phyloP scores from a whole-genome alignment of 2,113 vertebrate species.

The Sclerurus mexicanus region DNA sequence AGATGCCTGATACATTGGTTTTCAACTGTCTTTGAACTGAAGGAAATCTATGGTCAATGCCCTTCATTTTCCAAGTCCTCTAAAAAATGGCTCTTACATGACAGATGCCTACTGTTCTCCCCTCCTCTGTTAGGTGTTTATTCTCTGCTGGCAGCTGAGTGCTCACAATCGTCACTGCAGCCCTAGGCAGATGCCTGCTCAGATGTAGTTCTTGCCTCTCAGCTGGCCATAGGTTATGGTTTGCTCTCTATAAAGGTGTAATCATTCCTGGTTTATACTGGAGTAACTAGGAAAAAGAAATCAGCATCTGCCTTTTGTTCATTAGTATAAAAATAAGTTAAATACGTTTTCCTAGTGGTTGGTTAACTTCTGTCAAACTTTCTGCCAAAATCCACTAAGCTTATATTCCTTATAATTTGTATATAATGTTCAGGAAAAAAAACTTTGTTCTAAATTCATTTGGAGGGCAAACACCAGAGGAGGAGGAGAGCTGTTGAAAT shows the following conservation, averaged over 20 bases:
- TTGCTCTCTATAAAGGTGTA: neutral
- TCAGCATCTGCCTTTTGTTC: neutral
- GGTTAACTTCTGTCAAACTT: neutral
- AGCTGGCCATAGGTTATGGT: neutral
- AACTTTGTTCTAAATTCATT: neutral
- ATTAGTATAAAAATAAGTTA: neutral
- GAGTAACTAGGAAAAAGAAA: neutral
- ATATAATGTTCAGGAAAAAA: neutral
- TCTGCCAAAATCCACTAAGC: neutral
- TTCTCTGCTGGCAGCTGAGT: neutral
- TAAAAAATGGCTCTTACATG: neutral
- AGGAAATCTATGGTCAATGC: neutral
- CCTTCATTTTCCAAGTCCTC: neutral
- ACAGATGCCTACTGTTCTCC: neutral
- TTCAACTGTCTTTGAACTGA: neutral
- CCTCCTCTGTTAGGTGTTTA: neutral
- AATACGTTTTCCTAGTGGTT: neutral
- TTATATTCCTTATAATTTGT: neutral
- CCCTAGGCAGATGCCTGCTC: neutral
- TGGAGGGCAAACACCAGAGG: neutral
- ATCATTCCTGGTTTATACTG: neutral
- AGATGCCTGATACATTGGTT: neutral
- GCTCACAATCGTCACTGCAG: neutral
- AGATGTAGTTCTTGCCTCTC: neutral
- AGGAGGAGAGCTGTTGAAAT: neutral